phyloP scores from a whole-genome alignment of 2,888 invertebrate species.

The Napeogenes sylphis region DNA sequence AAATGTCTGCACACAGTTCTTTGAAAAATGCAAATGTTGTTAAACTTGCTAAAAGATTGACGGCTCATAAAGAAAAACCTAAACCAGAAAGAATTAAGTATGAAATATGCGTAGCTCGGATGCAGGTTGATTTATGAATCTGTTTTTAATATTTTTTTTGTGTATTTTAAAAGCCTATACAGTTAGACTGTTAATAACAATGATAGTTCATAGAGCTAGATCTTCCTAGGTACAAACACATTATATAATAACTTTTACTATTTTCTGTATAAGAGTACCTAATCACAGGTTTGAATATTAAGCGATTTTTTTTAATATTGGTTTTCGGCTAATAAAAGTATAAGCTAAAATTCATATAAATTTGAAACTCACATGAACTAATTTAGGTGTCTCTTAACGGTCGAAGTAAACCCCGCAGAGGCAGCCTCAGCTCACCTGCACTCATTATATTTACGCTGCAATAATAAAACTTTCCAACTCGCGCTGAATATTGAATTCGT shows the following conservation, averaged over 20 bases:
- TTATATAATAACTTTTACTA: not conserved
- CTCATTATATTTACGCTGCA: conserved; percentile 76
- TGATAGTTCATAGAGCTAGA: conserved; percentile 16
- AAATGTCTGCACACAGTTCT: conserved; percentile 13
- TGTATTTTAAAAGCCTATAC: conserved; percentile 31
- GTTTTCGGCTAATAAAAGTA: not conserved
- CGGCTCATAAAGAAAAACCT: conserved; percentile 58
- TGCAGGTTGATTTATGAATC: conserved; percentile 71
- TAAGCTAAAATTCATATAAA: not conserved
- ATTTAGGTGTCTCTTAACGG: conserved; percentile 59
- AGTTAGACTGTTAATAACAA: conserved; percentile 19
- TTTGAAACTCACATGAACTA: conserved; percentile 46
- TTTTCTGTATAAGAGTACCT: not conserved
- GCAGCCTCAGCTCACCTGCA: conserved; percentile 71
- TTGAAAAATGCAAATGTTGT: conserved; percentile 49
- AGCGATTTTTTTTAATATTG: too few relatives aligned
- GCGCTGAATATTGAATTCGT: conserved; percentile 73
- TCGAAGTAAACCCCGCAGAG: conserved; percentile 64
- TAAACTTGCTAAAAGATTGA: conserved; percentile 49
- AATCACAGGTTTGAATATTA: not conserved
- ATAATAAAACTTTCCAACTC: conserved; percentile 76
- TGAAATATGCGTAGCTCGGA: conserved; percentile 73
- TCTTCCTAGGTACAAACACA: too few relatives aligned
- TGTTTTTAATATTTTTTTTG: conserved; percentile 45
- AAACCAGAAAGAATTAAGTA: conserved; percentile 73